phyloP scores from a whole-genome alignment of 2,113 vertebrate genomes.

The Channa argus region DNA sequence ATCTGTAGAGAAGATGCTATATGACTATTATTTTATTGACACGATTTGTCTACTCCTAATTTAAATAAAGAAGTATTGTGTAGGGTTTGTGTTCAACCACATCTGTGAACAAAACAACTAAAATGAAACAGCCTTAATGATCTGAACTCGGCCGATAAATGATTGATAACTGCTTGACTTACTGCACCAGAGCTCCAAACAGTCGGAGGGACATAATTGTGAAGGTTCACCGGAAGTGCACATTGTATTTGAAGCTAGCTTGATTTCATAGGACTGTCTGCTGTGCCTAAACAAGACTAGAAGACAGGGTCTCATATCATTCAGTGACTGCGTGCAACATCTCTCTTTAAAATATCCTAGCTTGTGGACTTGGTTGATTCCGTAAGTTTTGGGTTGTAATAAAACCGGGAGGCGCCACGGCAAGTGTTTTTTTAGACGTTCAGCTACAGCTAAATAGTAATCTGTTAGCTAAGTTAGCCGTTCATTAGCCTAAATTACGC shows the following conservation, averaged over 20 bases:
- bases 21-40: too few relatives aligned
- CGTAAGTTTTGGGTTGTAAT: slow-evolving; percentile 51
- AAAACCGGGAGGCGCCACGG: neutral
- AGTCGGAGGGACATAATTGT: slow-evolving; percentile 14
- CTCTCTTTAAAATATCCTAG: neutral
- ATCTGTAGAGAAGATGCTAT: too few relatives aligned
- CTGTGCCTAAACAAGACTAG: slow-evolving; percentile 33
- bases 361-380: slow-evolving; percentile 11
- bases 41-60: too few relatives aligned
- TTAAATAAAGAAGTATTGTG: too few relatives aligned
- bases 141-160: too few relatives aligned
- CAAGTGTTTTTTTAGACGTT: neutral
- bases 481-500: slow-evolving; percentile 24
- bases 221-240: slow-evolving; percentile 52
- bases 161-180: too few relatives aligned
- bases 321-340: neutral
- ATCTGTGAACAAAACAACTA: neutral
- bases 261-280: slow-evolving; percentile 2
- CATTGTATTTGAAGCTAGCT: neutral
- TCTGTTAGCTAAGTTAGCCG: slow-evolving; percentile 30
- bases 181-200: too few relatives aligned
- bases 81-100: too few relatives aligned
- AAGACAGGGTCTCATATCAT: slow-evolving; percentile 26
- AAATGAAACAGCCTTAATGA: neutral
- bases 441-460: slow-evolving; percentile 4